These are phyloP conservation scores for Apamea sordens DNA, from an alignment of 2,888 invertebrate species.

Conservation along the genomic window DNA sequence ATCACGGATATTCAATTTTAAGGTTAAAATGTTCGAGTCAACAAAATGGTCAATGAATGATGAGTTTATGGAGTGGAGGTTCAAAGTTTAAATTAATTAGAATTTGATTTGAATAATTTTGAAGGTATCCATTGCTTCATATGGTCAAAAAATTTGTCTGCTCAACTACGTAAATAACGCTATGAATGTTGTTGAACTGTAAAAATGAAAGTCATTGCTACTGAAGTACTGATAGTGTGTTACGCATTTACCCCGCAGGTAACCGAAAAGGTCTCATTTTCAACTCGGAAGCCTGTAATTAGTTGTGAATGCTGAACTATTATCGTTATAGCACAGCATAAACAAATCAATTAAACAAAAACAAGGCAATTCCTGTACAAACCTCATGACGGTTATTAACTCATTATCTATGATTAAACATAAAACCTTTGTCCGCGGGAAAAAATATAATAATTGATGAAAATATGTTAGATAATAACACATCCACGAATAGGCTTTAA, in stretches of 20 bases:
- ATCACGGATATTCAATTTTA: no score
- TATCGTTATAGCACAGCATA: not conserved
- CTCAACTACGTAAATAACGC: no score
- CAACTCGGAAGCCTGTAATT: not conserved
- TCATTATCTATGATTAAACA: slow-evolving; percentile 55
- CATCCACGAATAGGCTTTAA: slow-evolving; percentile 13
- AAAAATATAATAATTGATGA: slow-evolving; percentile 61
- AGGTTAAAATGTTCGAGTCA: no score
- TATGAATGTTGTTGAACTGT: no score
- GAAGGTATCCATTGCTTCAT: no score
- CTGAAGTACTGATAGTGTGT: no score
- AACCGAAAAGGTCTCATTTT: not conserved
- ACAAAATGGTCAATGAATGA: no score
- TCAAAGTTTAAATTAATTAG: no score
- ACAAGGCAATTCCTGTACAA: slow-evolving; percentile 33
- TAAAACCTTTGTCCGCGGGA: slow-evolving; percentile 48
- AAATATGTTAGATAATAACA: slow-evolving; percentile 49
- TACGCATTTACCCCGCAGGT: not conserved
- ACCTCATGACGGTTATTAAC: slow-evolving; percentile 45
- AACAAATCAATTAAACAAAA: slow-evolving; percentile 31
- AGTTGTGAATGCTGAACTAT: not conserved
- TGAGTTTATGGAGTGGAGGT: no score
- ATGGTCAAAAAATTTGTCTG: no score
- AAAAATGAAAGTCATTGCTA: no score
- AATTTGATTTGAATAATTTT: no score